Percentiles rank a stretch among this genome's conserved stretches.
Evolutionary conservation across 2,888 invertebrate species (phyloP).

Genomic region (Antheraea yamamai): DNA sequence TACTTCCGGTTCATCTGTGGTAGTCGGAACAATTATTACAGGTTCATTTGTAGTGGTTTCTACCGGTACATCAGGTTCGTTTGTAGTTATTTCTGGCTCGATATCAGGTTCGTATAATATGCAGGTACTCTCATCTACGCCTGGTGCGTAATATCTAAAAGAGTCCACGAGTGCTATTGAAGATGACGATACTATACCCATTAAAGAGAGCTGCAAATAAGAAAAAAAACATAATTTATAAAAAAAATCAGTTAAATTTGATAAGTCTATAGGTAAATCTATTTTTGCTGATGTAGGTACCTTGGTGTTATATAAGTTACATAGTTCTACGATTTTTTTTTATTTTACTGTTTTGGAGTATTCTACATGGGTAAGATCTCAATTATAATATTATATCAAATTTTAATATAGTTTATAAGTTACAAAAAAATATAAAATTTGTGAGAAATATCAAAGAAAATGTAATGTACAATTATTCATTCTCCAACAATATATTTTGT

Average conservation of each 20-base stretch:
- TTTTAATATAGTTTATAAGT: too few species aligned
- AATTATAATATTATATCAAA: too few species aligned
- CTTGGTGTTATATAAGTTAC: not conserved
- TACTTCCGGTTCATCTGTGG: constrained; percentile 10
- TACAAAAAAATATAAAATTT: too few species aligned
- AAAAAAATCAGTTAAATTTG: not conserved
- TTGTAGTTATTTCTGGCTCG: constrained; percentile 11
- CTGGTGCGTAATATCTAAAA: constrained; percentile 41
- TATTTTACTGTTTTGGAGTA: not conserved
- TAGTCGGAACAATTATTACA: not conserved
- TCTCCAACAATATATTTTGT: too few species aligned
- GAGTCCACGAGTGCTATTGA: constrained; percentile 43
- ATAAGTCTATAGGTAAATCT: not conserved
- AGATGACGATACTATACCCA: constrained; percentile 32
- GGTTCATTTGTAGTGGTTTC: constrained; percentile 9
- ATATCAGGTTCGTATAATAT: not conserved
- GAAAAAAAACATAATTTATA: not conserved
- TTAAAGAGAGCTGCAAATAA: constrained; percentile 41
- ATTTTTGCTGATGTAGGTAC: not conserved
- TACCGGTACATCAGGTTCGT: not conserved
- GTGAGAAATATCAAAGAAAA: too few species aligned
- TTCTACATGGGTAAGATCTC: too few species aligned
- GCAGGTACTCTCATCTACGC: not conserved
- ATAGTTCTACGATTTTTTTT: not conserved
- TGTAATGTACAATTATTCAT: too few species aligned